Conservation (phyloP, 1,140 invertebrate genomes). For the Homalodisca vitripennis region DNA sequence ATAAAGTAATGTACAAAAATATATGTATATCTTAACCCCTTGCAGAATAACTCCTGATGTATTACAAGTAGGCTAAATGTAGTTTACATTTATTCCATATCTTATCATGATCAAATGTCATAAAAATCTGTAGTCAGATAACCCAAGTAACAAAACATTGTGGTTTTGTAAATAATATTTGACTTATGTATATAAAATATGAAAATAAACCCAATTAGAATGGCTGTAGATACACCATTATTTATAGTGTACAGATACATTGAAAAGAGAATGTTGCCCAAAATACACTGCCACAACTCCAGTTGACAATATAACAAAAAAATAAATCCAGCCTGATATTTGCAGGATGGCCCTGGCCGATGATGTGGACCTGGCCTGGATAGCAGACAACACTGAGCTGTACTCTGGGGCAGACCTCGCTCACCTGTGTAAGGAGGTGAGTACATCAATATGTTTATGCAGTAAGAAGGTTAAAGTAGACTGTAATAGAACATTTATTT, state of each 20-base stretch:
- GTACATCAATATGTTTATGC: constrained; percentile 33
- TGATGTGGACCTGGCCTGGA: constrained; percentile 56
- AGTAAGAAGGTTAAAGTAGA: neutral
- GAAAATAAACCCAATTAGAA: neutral
- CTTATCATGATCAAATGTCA: no score
- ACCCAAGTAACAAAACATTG: no score
- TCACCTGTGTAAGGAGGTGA: constrained; percentile 66
- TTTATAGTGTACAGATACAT: neutral
- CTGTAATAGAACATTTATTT: neutral
- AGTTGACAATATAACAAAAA: neutral
- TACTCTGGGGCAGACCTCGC: constrained; percentile 80
- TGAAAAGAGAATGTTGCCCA: neutral
- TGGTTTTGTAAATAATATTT: neutral
- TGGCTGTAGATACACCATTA: neutral
- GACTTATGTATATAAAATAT: neutral
- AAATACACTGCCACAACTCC: neutral
- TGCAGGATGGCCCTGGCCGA: constrained; percentile 57
- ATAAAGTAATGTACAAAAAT: neutral
- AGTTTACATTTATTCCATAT: no score
- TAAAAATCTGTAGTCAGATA: no score
- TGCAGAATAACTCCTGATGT: neutral
- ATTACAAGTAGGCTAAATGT: neutral
- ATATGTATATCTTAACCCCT: neutral
- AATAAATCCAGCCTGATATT: constrained; percentile 15
- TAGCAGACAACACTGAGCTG: constrained; percentile 60